Conservation (phyloP, 2,113 vertebrate species). For the Scalopus aquaticus region DNA sequence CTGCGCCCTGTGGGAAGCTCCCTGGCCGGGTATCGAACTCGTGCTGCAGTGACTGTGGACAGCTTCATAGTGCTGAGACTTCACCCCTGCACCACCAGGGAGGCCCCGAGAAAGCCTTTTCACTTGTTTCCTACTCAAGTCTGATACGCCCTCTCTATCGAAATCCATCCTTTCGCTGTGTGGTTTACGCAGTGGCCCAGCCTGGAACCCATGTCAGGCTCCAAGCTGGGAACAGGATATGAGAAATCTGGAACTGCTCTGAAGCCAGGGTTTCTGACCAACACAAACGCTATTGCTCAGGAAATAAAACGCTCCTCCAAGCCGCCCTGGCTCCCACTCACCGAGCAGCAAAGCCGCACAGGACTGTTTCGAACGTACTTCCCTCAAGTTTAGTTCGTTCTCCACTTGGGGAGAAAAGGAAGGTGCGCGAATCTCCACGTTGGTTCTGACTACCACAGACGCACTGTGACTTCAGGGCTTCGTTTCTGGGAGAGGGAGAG, state of each 20-base stretch:
- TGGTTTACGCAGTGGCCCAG: neutral
- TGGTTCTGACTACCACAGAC: conserved; percentile 4
- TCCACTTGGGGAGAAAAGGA: conserved; percentile 27
- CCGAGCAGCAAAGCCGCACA: neutral
- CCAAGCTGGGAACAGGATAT: conserved; percentile 13
- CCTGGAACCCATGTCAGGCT: neutral
- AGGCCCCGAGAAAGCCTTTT: neutral
- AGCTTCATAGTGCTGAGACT: too few relatives aligned
- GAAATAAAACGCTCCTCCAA: neutral
- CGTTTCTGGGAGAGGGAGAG: neutral
- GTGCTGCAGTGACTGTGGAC: too few relatives aligned
- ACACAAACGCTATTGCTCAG: neutral
- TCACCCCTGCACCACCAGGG: too few relatives aligned
- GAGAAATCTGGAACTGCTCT: conserved; percentile 17
- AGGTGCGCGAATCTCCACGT: neutral
- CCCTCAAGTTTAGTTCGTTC: neutral
- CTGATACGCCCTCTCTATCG: neutral
- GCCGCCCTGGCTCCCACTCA: neutral
- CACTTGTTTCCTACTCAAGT: neutral
- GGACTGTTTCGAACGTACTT: neutral
- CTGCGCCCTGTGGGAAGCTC: too few relatives aligned
- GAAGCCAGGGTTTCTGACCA: conserved; percentile 43
- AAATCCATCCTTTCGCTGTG: neutral
- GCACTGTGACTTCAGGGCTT: neutral
- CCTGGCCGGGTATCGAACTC: too few relatives aligned